Conservation (phyloP, 2,888 invertebrate genomes). For the Cephus pulcher region DNA sequence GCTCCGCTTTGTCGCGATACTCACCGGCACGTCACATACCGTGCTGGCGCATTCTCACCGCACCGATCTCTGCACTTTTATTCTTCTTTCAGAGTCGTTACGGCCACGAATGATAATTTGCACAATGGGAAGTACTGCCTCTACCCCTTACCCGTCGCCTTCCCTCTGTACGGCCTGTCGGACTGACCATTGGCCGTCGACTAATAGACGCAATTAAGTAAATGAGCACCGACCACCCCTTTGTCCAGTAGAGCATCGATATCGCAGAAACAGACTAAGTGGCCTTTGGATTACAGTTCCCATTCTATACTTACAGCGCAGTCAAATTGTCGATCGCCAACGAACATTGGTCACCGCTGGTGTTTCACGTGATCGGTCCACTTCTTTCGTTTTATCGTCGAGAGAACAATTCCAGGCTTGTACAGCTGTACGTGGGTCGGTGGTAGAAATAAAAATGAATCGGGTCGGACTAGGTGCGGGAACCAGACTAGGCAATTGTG, state of each 20-base stretch:
- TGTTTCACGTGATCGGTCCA: not conserved
- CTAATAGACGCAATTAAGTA: constrained; percentile 39
- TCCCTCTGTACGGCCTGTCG: not conserved
- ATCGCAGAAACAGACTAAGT: not conserved
- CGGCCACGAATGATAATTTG: constrained; percentile 3
- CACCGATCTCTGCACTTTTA: not conserved
- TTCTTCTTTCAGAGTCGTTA: constrained; percentile 1
- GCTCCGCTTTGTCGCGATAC: constrained; percentile 43
- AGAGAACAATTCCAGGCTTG: not conserved
- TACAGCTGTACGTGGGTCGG: not conserved
- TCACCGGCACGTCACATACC: constrained; percentile 36
- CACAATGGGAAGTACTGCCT: not conserved
- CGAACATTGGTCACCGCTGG: not conserved
- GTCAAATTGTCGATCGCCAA: not conserved
- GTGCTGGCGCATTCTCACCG: constrained; percentile 30
- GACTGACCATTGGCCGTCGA: not conserved
- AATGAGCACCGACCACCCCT: constrained; percentile 36
- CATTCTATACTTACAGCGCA: not conserved
- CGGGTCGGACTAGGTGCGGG: not conserved
- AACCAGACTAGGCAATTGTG: not conserved
- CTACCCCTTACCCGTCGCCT: not conserved
- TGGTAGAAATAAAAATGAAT: not conserved
- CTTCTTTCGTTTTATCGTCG: not conserved
- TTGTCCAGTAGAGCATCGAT: not conserved
- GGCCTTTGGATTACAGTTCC: not conserved